These are phyloP conservation scores for Plectropomus leopardus DNA, from an alignment of 2,113 vertebrate genomes.

Conservation along the genomic window DNA sequence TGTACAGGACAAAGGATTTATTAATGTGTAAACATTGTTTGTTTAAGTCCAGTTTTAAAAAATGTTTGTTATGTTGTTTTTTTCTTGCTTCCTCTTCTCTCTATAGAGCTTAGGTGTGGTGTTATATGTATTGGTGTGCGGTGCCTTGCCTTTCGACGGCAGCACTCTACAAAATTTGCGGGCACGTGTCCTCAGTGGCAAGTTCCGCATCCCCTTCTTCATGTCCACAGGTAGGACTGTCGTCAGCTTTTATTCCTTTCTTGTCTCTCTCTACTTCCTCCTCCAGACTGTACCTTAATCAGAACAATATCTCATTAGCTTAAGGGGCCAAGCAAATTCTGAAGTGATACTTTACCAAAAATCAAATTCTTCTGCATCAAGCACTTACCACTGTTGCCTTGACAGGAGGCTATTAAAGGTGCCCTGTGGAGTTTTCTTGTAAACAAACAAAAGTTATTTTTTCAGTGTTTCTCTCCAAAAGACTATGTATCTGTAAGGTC, in stretches of 20 bases:
- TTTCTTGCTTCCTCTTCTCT: slow-evolving; percentile 29
- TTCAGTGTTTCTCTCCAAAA: neutral
- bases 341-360: neutral
- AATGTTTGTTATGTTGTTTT: neutral
- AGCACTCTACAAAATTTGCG: slow-evolving; percentile 98
- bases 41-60: neutral
- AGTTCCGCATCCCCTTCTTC: slow-evolving; percentile 99
- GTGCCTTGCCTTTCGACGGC: slow-evolving; percentile 97
- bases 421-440: neutral
- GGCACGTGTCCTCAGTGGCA: slow-evolving; percentile 96
- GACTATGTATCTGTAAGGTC: neutral
- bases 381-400: neutral
- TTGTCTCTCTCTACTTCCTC: neutral
- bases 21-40: neutral
- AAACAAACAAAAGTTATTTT: neutral
- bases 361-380: neutral
- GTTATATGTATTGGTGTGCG: slow-evolving; percentile 96
- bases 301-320: neutral
- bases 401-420: neutral
- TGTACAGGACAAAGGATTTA: neutral
- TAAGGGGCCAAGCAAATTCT: neutral
- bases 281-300: neutral
- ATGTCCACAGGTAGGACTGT: slow-evolving; percentile 95
- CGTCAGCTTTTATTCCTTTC: neutral
- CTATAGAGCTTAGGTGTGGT: slow-evolving; percentile 95